phyloP scores from a whole-genome alignment of 92 coral and sea anemone species.

The Porites rus region DNA sequence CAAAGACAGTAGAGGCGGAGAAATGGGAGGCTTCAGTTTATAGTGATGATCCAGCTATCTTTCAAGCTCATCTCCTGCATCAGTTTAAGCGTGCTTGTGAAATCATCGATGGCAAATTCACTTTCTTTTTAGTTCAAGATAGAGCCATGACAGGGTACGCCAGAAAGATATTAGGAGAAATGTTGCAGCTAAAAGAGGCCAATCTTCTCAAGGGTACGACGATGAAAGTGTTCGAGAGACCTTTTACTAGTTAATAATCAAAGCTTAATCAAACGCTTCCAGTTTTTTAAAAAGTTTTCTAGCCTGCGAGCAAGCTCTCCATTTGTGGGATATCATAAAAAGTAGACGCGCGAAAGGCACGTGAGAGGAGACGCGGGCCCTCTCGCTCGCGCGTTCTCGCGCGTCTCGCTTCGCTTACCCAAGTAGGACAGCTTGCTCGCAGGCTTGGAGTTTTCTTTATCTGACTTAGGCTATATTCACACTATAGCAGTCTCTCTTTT shows the following conservation, averaged over 20 bases:
- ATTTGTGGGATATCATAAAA: no score
- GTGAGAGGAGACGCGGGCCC: no score
- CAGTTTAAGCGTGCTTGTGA: constrained; percentile 76
- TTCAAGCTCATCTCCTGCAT: constrained; percentile 68
- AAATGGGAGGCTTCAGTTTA: constrained; percentile 85
- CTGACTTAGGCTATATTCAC: no score
- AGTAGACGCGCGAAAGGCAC: no score
- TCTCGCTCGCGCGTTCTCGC: no score
- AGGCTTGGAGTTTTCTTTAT: no score
- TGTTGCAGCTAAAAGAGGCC: constrained; percentile 62
- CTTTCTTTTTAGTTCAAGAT: constrained; percentile 76
- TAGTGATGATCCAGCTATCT: constrained; percentile 70
- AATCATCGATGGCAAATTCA: constrained; percentile 48
- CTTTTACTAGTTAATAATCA: neutral
- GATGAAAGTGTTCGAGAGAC: neutral
- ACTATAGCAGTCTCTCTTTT: no score
- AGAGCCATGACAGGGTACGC: constrained; percentile 45
- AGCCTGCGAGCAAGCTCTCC: no score
- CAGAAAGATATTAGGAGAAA: constrained; percentile 59
- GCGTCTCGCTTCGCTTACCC: no score
- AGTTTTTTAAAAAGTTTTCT: no score
- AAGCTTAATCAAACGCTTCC: neutral
- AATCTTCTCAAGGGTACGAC: constrained; percentile 39
- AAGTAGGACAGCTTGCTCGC: no score
- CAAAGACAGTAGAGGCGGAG: constrained; percentile 63